Evolutionary conservation across 2,113 vertebrate genomes (phyloP).

Genomic region (Micromys minutus): DNA sequence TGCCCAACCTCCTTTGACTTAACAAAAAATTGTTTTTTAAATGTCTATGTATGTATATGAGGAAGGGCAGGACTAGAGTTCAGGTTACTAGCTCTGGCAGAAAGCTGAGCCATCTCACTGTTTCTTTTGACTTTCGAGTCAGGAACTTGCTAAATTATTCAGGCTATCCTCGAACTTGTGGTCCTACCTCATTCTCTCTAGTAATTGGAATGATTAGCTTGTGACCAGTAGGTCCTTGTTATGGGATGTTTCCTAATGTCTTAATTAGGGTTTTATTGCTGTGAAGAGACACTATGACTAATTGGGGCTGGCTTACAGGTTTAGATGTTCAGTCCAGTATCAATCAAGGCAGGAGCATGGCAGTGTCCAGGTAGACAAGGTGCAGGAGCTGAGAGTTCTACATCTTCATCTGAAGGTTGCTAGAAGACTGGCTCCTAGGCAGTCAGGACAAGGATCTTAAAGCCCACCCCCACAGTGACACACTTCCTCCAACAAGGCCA

Average conservation of each 20-base stretch:
- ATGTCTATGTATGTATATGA: background rate
- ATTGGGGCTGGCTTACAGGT: no score
- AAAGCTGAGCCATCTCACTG: background rate
- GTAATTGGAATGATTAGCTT: background rate
- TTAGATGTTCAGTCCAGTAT: no score
- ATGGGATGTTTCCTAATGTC: background rate
- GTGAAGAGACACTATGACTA: no score
- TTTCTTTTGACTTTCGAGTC: background rate
- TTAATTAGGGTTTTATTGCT: no score
- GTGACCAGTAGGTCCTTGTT: background rate
- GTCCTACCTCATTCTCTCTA: background rate
- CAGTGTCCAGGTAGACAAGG: no score
- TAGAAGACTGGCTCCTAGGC: no score
- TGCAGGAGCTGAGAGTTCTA: no score
- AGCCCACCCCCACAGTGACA: no score
- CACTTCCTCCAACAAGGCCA: no score
- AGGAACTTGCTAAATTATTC: background rate
- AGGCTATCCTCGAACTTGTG: background rate
- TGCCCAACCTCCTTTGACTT: background rate
- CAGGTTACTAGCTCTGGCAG: background rate
- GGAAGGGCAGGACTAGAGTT: background rate
- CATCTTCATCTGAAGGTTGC: no score
- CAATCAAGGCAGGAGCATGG: no score
- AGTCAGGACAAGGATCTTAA: no score
- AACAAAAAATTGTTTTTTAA: background rate